Evolutionary conservation across 2,113 vertebrate genomes (phyloP), one percentile per base, ranked within the genome.

Genomic region (Ptychochromis oligacanthus): DNA sequence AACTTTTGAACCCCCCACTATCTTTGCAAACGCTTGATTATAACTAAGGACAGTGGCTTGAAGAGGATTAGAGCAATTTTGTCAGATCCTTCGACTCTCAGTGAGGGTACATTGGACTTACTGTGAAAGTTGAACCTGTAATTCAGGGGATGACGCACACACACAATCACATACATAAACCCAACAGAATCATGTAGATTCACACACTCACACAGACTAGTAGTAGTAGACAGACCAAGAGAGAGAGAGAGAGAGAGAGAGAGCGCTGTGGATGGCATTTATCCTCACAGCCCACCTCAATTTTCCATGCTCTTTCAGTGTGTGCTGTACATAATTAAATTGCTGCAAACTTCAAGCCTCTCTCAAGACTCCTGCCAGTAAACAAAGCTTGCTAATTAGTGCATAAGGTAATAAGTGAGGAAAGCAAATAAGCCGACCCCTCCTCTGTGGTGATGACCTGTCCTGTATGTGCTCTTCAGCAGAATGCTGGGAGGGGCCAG

Each of bases 251-350:
- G 82, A 65, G 65, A 64, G 83, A 78, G 55, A 24, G 86, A 46
- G 82, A 80, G 79, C 70, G 72, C 79, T 70, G 34, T 82, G 79
- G 78, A 89, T 91, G 86, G 87, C 87, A 89, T 90, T 89, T 91
- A 86, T 88, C 75, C 87, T 87, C 43, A 75, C 89, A 90, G 86
- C 90, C 91, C 88, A 90, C 92, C 87, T 91, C 86, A 81, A 87
- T 92, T 91, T 93, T 91, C 87, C 86, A 62, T 89, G 84, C 85
- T 88, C 80, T 87, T 87, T 81, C 59, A 57, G 85, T 49, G 78
- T 82, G 58, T 64, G 81, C 80, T 75, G 82, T 82, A 60, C 88
- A 92, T 90, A 92, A 93, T 92, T 87, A 82, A 93, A 90, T 93
- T 88, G 85, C 88, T 83, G 75, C 83, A 88, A 92, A 93, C 87